Base-by-base conservation (phyloP, 2,113 vertebrate species). In the Lanius collurio region DNA sequence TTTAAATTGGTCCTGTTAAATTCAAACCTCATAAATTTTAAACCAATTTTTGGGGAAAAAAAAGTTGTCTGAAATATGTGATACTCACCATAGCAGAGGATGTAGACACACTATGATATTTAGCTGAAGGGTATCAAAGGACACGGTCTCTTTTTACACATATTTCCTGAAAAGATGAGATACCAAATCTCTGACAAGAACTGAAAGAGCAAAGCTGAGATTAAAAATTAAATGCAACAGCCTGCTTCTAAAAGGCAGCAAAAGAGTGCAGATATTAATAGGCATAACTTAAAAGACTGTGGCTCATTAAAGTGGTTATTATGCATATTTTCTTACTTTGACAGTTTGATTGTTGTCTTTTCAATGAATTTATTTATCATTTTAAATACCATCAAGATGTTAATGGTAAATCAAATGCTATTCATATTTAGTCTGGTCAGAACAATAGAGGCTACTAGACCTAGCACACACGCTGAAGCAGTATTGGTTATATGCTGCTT, bases 331-430 rank as follows among this genome's bases (percentile, higher is more conserved):
- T 83, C 19, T 26, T 88, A 65, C 65, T 88, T 55, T 90, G 70
- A 93, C 31, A 35, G 35, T 86, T 94, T 75, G 82, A 53, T 65
- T 92, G 50, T 95, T 97, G 63, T 92, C 44, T 97, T 92, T 83
- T 64, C 53, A 81, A 78, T 92, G 70, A 39, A 78, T 91, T 95
- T 92, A 87, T 90, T 90, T 96, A 44, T 71, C 13, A 82, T 89
- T 97, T 96, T 67, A 97, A 96, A 96, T 95, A 73, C 74, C 79
- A 94, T 96, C 94, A 95, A 81, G 69, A 79, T 97, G 97, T 97
- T 74, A 69, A 80, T 78, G 79, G 74, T 91, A 95, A 96, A 96
- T 96, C 96, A 95, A 80, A 42, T 97, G 94, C 55, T 90, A 76
- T 76, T 97, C 77, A 76, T 89, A 64, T 73, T 90, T 84, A 78